Conservation (phyloP, 2,797 vertebrate genomes). For the Crocodylus rhombifer region DNA sequence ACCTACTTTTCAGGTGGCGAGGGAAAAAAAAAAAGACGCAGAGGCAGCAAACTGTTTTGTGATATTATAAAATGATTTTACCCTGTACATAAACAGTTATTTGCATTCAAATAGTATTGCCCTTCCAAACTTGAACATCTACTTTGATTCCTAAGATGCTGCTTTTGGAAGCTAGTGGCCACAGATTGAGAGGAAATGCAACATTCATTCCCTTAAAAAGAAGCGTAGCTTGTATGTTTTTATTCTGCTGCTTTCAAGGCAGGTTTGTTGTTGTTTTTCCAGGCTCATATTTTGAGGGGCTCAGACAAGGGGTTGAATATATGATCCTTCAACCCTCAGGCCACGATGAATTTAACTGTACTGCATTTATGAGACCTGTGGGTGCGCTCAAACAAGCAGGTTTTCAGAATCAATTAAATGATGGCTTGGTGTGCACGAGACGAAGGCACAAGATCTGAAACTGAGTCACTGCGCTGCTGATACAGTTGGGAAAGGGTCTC, state of each 20-base stretch:
- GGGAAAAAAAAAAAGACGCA: not conserved
- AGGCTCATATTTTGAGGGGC: fast-evolving
- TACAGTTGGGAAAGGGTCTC: not conserved
- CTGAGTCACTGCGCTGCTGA: not conserved
- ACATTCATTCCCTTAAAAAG: not conserved
- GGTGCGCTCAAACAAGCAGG: constrained; percentile 39
- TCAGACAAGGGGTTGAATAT: not conserved
- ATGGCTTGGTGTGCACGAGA: not conserved
- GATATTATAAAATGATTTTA: constrained; percentile 32
- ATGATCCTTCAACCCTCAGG: constrained; percentile 28
- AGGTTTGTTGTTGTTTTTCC: constrained; percentile 2
- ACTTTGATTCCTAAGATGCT: constrained; percentile 10
- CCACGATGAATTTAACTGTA: not conserved
- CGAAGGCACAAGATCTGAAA: constrained; percentile 12
- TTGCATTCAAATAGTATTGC: constrained; percentile 6
- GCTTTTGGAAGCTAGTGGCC: not conserved
- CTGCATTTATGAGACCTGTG: constrained; percentile 54
- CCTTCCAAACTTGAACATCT: constrained; percentile 15
- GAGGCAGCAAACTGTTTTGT: constrained; percentile 59
- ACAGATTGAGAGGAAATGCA: not conserved
- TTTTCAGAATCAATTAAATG: constrained; percentile 61
- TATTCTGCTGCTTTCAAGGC: not conserved
- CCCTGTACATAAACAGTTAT: constrained; percentile 18
- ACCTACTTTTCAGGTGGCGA: constrained; percentile 59
- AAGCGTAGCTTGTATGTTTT: not conserved